Conservation (phyloP, 1,140 invertebrate species). For the Ceratitis capitata region DNA sequence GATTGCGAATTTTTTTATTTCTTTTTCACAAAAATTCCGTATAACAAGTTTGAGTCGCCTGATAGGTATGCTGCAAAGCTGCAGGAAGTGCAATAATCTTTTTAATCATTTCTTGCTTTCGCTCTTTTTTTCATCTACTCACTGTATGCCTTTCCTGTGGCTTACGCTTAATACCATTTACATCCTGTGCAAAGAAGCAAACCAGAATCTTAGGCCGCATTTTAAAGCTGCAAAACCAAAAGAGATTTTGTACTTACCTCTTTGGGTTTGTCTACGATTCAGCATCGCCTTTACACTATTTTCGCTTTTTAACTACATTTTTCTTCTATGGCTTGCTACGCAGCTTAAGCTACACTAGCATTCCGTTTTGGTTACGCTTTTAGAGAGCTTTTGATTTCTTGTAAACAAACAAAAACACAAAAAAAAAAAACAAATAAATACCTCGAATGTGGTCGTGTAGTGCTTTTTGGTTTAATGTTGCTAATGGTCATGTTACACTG, state of each 20-base stretch:
- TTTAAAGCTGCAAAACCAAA: not conserved
- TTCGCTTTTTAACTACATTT: not conserved
- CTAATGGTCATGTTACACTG: constrained; percentile 34
- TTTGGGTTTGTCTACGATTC: not conserved
- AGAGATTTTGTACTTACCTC: not conserved
- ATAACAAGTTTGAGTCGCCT: too few relatives aligned
- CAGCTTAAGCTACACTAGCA: not conserved
- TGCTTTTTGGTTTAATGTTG: constrained; percentile 36
- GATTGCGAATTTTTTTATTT: too few relatives aligned
- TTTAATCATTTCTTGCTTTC: not conserved
- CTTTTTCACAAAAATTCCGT: too few relatives aligned
- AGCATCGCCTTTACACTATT: not conserved
- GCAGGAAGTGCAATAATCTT: too few relatives aligned
- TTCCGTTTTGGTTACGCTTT: not conserved
- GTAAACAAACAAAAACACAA: too few relatives aligned
- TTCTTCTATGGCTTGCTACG: not conserved
- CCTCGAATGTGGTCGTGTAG: not conserved
- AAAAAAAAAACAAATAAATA: too few relatives aligned
- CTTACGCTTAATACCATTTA: not conserved
- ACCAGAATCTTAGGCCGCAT: not conserved
- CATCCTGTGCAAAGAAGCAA: not conserved
- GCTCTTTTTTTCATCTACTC: not conserved
- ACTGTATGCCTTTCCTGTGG: not conserved
- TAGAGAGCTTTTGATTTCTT: not conserved
- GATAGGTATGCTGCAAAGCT: too few relatives aligned